phyloP scores from a whole-genome alignment of 2,113 vertebrate genomes.

The Puntigrus tetrazona region DNA sequence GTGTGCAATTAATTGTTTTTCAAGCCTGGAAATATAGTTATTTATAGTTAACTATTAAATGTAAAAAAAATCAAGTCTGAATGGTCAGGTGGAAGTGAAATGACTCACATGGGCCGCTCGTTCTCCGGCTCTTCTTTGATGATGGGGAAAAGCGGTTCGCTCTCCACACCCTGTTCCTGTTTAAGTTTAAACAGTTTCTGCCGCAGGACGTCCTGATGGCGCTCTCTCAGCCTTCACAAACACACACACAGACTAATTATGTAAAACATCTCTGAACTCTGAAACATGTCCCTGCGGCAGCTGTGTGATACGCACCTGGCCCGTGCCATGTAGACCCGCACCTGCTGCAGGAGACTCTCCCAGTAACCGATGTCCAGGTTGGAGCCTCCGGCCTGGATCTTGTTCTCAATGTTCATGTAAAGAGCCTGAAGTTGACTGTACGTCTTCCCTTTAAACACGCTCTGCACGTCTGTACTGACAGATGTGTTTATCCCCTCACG shows the following conservation, averaged over 20 bases:
- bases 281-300: neutral
- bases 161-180: conserved; percentile 96
- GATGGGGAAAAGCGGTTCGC: conserved; percentile 91
- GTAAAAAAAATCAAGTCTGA: neutral
- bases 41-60: no score
- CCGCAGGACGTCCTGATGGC: conserved; percentile 94
- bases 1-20: neutral
- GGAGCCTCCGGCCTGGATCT: conserved; percentile 89
- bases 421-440: conserved; percentile 95
- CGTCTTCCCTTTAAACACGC: conserved; percentile 95
- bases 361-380: conserved; percentile 98
- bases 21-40: neutral
- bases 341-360: conserved; percentile 95
- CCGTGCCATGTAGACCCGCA: conserved; percentile 93
- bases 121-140: conserved; percentile 80
- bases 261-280: neutral
- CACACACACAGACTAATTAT: neutral
- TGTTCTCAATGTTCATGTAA: conserved; percentile 90
- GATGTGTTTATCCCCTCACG: conserved; percentile 96
- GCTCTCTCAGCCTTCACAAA: conserved; percentile 84
- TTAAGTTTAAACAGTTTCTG: conserved; percentile 97
- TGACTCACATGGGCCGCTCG: conserved; percentile 74
- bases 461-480: conserved; percentile 91
- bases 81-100: neutral
- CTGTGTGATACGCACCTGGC: conserved; percentile 78